phyloP scores from a whole-genome alignment of 2,888 invertebrate genomes.

The Macrosiphum euphorbiae region DNA sequence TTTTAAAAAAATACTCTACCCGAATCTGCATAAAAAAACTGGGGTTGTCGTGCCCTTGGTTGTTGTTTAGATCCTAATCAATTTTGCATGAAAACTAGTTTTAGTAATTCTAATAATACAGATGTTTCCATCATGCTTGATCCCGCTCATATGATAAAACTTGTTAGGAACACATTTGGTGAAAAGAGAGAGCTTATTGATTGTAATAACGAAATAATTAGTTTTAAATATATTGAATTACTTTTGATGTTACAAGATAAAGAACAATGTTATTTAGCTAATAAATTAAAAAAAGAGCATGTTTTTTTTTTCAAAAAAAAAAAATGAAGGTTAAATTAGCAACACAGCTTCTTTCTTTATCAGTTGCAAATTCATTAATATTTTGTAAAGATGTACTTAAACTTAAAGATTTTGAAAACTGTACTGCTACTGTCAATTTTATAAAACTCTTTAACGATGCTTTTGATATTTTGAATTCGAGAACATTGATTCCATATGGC shows the following conservation, averaged over 20 bases:
- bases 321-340: background rate
- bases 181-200: background rate
- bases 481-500: constrained; percentile 23
- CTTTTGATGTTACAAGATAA: background rate
- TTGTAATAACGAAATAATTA: background rate
- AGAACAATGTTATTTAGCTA: constrained; percentile 1
- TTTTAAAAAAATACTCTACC: no score
- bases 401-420: constrained; percentile 7
- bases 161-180: background rate
- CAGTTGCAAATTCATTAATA: background rate
- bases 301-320: background rate
- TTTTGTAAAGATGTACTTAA: constrained; percentile 15
- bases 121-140: background rate
- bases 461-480: constrained; percentile 22
- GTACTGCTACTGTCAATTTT: constrained; percentile 18
- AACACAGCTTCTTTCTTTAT: background rate
- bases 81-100: background rate
- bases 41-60: background rate
- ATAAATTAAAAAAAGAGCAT: background rate
- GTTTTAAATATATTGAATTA: constrained; percentile 6
- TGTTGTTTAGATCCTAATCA: constrained; percentile 38
- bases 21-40: no score
- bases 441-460: constrained; percentile 9
- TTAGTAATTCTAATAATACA: background rate
- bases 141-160: background rate